Evolutionary conservation across 2,888 invertebrate species (phyloP).

Genomic region (Pollenia angustigena): DNA sequence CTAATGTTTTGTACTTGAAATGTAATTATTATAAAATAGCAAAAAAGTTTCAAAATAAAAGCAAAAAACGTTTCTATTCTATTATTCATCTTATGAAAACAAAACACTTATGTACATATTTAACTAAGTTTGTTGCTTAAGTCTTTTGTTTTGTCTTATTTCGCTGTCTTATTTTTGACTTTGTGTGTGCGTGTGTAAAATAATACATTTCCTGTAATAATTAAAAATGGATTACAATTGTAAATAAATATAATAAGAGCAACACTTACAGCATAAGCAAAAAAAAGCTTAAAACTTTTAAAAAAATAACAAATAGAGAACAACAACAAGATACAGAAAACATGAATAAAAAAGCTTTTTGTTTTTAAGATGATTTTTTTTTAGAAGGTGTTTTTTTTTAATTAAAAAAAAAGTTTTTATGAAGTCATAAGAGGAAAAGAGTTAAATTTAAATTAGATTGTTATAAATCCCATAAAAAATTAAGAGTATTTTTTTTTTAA

Average conservation of each 20-base stretch:
- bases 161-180: neutral
- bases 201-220: slow-evolving; percentile 72
- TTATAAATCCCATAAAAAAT: no score
- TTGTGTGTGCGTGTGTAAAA: slow-evolving; percentile 62
- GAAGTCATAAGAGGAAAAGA: no score
- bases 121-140: slow-evolving; percentile 53
- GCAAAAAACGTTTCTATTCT: slow-evolving; percentile 21
- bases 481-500: no score
- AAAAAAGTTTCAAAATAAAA: slow-evolving; percentile 24
- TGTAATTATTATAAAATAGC: slow-evolving; percentile 32
- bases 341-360: no score
- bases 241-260: slow-evolving; percentile 26
- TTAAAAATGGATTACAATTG: slow-evolving; percentile 71
- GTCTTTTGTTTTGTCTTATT: slow-evolving; percentile 57
- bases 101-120: neutral
- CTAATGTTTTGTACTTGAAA: slow-evolving; percentile 52
- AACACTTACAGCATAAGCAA: slow-evolving; percentile 4
- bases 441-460: no score
- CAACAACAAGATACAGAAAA: no score
- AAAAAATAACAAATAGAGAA: no score
- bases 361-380: no score
- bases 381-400: no score
- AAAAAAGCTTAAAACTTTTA: neutral
- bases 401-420: no score
- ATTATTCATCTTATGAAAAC: slow-evolving; percentile 15